Base-by-base conservation (phyloP, 1,140 invertebrate species). In the Drosophila takahashii region DNA sequence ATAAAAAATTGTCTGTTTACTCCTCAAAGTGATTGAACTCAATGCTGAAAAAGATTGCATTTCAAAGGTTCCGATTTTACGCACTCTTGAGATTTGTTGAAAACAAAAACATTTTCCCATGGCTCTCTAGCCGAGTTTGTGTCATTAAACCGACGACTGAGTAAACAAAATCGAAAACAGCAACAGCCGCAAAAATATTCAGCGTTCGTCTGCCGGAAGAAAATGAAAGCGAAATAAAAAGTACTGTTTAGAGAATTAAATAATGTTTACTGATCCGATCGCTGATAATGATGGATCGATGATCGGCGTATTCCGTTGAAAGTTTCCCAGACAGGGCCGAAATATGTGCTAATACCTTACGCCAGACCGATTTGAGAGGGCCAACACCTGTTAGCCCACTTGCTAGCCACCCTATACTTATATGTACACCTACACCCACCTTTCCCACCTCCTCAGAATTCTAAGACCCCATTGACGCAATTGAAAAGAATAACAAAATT, bases 401-500 rank as follows among this genome's bases (percentile, higher is more conserved):
- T 15, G 32, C 41, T 32, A 59, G 42, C 62, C 70, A 34, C 16
- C 44, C 56, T 42, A 41, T 41, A 41, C 5, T 2, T 22, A 22
- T 22, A 22, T 22, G 22, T 22, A 2, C 22, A 2, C 22, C 22
- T 13, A 54, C 18, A 47, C 47, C 58, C 32, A 39, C 5, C 32
- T 62, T 34, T 53, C 48, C 48, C 29, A 13, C 36, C 64, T 61
- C 16, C 44, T 32, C 16, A 15, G 13, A 15, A 32, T 8, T 9
- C 50, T 39, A n/a, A 67, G 50, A 48, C 5, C 16, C 59, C 62
- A 83, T 86, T 86, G 84, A 86, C 83, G 83, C 67, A 79, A 84
- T 69, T 73, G 78, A 81, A 81, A 77, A 77, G 66, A 73, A 77
- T 54, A 86, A 77, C 65, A 81, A 85, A 27, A 66, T 34, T 52